Conservation (phyloP, 2,888 invertebrate species). For the Anthophora plumipes region DNA sequence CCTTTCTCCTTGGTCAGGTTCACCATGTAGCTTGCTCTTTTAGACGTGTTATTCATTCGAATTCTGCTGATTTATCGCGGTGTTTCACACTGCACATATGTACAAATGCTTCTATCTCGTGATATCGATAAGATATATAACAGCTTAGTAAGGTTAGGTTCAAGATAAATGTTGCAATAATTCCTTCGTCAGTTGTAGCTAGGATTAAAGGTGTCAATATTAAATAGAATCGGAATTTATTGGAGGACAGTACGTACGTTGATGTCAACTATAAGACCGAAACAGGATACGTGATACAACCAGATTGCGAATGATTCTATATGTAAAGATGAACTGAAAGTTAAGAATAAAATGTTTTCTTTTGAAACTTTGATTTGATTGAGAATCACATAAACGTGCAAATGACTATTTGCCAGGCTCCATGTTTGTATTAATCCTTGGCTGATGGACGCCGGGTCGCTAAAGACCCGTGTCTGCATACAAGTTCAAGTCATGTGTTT, state of each 20-base stretch:
- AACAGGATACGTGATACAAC: too few relatives aligned
- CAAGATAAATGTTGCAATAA: background rate
- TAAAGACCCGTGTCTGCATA: too few relatives aligned
- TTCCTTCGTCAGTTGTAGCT: background rate
- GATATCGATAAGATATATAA: background rate
- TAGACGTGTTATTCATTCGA: slow-evolving; percentile 37
- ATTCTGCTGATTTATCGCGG: slow-evolving; percentile 34
- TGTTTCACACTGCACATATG: background rate
- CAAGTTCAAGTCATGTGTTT: too few relatives aligned
- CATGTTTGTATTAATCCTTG: too few relatives aligned
- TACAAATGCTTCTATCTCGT: slow-evolving; percentile 28
- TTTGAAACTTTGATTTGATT: too few relatives aligned
- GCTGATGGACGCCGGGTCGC: too few relatives aligned
- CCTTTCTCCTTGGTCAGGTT: background rate
- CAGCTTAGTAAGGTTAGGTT: background rate
- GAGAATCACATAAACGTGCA: too few relatives aligned
- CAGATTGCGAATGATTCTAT: too few relatives aligned
- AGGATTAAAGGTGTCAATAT: too few relatives aligned
- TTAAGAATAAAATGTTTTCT: too few relatives aligned
- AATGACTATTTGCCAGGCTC: too few relatives aligned
- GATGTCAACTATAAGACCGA: background rate
- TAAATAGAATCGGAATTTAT: background rate
- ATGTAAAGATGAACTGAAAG: too few relatives aligned
- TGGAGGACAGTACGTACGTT: background rate
- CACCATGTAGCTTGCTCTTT: background rate